Base-by-base conservation (phyloP, 2,888 invertebrate genomes). In the Tetramorium bicarinatum region DNA sequence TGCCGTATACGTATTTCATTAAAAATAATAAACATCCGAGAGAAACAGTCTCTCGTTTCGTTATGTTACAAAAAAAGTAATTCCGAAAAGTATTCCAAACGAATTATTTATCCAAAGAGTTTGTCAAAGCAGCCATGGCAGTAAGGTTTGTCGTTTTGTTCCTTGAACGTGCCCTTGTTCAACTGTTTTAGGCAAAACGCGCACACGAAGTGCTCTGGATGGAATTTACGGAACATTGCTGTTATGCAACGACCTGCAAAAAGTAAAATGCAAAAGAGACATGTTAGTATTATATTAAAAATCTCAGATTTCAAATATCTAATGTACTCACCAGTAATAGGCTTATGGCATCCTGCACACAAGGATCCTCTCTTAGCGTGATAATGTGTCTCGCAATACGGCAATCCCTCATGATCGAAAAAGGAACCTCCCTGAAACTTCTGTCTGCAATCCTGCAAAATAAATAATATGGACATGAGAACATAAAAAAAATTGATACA, bases 121-220 rank as follows among this genome's bases (percentile, higher is more conserved):
- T 99, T 99, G 88, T 99, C 99, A 95, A 99, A 99, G 95, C 99
- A 99, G 86, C 96, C 96, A 95, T 99, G 99, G 95, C 99, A 99
- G 95, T 99, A 99, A 1, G 99, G 99, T 94, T 99, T 99, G 93
- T 99, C 99, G 94, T 99, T 99, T 94, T 99, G 99, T 95, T 99
- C 99, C 95, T 99, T 99, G 95, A 99, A 99, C 0, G 99, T 99
- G 92, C 99, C 99, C 95, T 99, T 99, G 95, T 99, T 99, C 90
- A 99, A 96, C 95, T 99, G 99, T 93, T 99, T 98, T 87, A 99
- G 96, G 94, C 99, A 99, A 96, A 99, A 99, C n/a, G 99, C 99
- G 96, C 99, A 99, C 9, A 99, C 99, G 95, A 99, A 99, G 95
- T 99, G 99, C 95, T 99, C 99, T 0, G 99, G 99, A 95, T 99